Conservation (phyloP, 2,888 invertebrate species). For the Apotomis betuletana region DNA sequence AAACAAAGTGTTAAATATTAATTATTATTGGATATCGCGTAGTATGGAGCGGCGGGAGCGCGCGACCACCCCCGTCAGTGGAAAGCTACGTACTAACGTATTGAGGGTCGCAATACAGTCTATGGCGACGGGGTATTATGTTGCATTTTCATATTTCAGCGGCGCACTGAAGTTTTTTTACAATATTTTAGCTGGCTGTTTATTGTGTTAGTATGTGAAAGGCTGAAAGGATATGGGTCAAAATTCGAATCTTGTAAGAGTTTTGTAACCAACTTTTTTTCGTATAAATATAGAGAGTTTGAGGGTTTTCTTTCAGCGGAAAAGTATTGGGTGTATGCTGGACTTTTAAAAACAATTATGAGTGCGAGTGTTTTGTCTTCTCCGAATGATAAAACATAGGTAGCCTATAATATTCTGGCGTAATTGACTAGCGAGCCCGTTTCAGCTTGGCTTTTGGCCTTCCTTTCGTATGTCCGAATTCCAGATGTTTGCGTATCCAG, state of each 20-base stretch:
- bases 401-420: too few species aligned
- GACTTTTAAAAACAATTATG: too few species aligned
- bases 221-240: background rate
- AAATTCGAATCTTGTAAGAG: background rate
- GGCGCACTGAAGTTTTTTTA: slow-evolving; percentile 3
- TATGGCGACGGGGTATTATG: slow-evolving; percentile 1
- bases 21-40: slow-evolving; percentile 25
- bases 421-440: too few species aligned
- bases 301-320: background rate
- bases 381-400: too few species aligned
- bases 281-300: background rate
- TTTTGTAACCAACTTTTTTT: background rate
- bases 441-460: too few species aligned
- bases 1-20: slow-evolving; percentile 11
- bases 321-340: background rate
- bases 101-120: slow-evolving; percentile 1
- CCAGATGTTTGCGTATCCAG: too few species aligned
- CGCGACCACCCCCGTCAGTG: slow-evolving; percentile 26
- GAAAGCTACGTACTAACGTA: slow-evolving; percentile 31
- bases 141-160: slow-evolving; percentile 23
- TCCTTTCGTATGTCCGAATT: too few species aligned
- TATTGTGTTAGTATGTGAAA: background rate
- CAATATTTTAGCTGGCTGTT: slow-evolving; percentile 2
- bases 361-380: too few species aligned
- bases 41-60: background rate